Evolutionary conservation across 2,797 vertebrate genomes (phyloP).

Genomic region (Onychomys arenicola): DNA sequence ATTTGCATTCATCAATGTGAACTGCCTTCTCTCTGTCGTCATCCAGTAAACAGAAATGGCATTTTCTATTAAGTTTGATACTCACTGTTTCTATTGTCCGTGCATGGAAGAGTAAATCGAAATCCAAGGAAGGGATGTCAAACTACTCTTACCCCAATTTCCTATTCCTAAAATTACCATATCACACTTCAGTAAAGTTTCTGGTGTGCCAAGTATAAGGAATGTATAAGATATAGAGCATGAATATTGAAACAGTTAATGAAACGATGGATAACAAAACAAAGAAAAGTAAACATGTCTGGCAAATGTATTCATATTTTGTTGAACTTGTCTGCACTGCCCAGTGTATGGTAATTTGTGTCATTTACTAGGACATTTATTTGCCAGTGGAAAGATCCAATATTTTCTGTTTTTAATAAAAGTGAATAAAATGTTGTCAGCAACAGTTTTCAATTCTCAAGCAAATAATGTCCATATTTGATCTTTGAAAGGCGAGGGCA

Average conservation of each 20-base stretch:
- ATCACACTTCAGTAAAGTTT: background rate
- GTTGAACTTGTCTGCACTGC: conserved; percentile 63
- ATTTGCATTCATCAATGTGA: background rate
- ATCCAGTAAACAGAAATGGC: background rate
- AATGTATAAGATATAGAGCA: background rate
- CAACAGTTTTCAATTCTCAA: conserved; percentile 63
- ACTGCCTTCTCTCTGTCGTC: background rate
- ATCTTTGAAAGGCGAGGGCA: conserved; percentile 36
- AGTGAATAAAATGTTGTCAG: conserved; percentile 61
- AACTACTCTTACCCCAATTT: background rate
- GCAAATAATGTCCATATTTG: conserved; percentile 54
- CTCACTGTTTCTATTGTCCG: background rate
- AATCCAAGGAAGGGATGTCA: background rate
- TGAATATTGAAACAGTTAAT: background rate
- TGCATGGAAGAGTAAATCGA: background rate
- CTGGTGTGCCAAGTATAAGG: background rate
- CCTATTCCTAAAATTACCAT: background rate
- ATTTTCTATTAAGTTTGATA: background rate
- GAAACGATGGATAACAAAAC: conserved; percentile 26
- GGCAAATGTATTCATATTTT: conserved; percentile 57
- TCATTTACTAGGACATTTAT: conserved; percentile 67
- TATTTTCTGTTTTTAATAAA: conserved; percentile 67
- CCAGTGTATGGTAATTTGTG: conserved; percentile 56
- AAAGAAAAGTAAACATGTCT: conserved; percentile 58
- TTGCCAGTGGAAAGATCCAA: conserved; percentile 61